These are phyloP conservation scores for Synergus japonicus DNA, from an alignment of 2,888 invertebrate species.

Conservation along the genomic window DNA sequence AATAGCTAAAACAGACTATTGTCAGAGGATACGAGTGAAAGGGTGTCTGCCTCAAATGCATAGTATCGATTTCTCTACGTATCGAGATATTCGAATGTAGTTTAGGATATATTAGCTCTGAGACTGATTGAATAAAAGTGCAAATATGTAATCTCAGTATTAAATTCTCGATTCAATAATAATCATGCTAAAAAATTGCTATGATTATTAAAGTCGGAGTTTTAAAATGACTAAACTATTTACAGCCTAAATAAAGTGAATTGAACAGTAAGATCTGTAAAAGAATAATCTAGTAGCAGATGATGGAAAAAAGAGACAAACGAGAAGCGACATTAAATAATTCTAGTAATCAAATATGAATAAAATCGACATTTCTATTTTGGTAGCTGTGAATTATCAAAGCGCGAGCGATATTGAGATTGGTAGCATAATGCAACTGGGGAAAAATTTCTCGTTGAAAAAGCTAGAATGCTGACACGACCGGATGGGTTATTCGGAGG, in stretches of 20 bases:
- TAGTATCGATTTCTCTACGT: slow-evolving; percentile 67
- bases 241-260: not conserved
- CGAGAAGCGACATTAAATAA: not conserved
- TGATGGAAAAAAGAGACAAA: not conserved
- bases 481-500: slow-evolving; percentile 46
- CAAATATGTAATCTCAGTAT: not conserved
- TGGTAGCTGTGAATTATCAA: not conserved
- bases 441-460: slow-evolving; percentile 36
- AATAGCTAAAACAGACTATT: slow-evolving; percentile 41
- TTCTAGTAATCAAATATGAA: not conserved
- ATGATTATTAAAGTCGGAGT: too few relatives aligned
- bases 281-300: not conserved
- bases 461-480: slow-evolving; percentile 51
- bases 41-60: slow-evolving; percentile 55
- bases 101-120: not conserved
- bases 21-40: slow-evolving; percentile 59
- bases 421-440: not conserved
- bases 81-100: slow-evolving; percentile 47
- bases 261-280: not conserved
- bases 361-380: not conserved
- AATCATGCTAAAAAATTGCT: too few relatives aligned
- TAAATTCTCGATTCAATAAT: too few relatives aligned
- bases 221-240: too few relatives aligned
- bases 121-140: not conserved
- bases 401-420: slow-evolving; percentile 23